These are phyloP conservation scores for Neoitamus cyanurus DNA, from an alignment of 2,888 invertebrate species.

Conservation along the genomic window DNA sequence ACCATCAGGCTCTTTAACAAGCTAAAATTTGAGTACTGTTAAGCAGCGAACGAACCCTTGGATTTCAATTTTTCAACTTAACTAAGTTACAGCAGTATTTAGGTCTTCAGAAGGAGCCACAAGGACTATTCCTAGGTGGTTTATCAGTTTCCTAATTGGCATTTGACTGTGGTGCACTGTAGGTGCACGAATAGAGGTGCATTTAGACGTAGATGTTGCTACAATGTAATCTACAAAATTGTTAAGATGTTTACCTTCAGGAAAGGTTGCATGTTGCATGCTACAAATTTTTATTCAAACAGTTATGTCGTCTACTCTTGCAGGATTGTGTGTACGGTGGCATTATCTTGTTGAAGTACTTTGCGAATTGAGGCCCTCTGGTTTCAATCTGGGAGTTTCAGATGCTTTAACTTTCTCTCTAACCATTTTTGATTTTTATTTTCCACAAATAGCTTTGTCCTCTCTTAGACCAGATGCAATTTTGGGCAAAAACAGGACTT, in stretches of 20 bases:
- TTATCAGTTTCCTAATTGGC: not conserved
- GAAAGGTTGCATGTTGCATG: too few relatives aligned
- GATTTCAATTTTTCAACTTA: conserved; percentile 24
- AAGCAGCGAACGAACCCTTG: conserved; percentile 17
- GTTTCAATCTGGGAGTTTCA: too few relatives aligned
- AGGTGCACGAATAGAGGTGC: not conserved
- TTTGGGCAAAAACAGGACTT: too few relatives aligned
- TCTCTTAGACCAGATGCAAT: too few relatives aligned
- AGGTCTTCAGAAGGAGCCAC: not conserved
- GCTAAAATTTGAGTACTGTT: conserved; percentile 23
- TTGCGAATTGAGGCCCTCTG: too few relatives aligned
- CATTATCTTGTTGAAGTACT: too few relatives aligned
- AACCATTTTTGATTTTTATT: too few relatives aligned
- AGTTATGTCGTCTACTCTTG: too few relatives aligned
- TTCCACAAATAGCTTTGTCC: too few relatives aligned
- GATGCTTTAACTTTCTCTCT: too few relatives aligned
- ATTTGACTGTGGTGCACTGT: not conserved
- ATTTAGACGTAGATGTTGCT: not conserved
- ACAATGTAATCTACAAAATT: not conserved
- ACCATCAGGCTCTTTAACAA: not conserved
- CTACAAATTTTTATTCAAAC: too few relatives aligned
- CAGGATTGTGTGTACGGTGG: too few relatives aligned
- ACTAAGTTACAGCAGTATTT: conserved; percentile 1
- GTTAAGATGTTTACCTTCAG: not conserved
- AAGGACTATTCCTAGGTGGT: not conserved